A percentile compares a stretch with the other conserved stretches of the same genome.
These are phyloP conservation scores for Galerucella pusilla DNA, from an alignment of 2,888 invertebrate genomes.

Conservation along the genomic window DNA sequence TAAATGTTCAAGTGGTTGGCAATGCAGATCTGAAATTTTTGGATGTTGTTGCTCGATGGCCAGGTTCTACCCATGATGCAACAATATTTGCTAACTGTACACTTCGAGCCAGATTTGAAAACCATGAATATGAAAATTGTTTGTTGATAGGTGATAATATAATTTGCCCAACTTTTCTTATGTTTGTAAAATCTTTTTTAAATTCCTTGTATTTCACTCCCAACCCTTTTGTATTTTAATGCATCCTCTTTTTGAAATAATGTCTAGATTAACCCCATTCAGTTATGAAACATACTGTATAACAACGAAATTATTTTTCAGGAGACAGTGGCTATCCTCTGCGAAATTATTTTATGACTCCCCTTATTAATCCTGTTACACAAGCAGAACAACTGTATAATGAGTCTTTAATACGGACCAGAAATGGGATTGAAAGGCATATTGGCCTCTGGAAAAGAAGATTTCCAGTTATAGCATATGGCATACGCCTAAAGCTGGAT, in stretches of 20 bases:
- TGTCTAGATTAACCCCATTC: background rate
- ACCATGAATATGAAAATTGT: constrained; percentile 20
- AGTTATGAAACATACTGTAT: background rate
- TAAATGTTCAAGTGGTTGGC: constrained; percentile 19
- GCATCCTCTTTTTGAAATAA: background rate
- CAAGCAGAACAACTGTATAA: constrained; percentile 46
- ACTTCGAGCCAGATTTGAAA: constrained; percentile 21
- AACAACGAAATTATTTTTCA: constrained; percentile 11
- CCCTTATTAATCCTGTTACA: constrained; percentile 44
- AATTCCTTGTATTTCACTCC: background rate
- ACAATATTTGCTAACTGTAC: constrained; percentile 29
- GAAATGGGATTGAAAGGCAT: constrained; percentile 41
- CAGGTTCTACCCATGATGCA: constrained; percentile 32
- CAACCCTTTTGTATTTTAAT: constrained; percentile 7
- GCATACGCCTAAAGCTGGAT: constrained; percentile 37
- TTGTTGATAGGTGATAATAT: constrained; percentile 27
- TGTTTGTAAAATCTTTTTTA: background rate
- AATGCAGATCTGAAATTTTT: constrained; percentile 7
- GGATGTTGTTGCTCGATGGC: constrained; percentile 25
- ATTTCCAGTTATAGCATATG: constrained; percentile 45
- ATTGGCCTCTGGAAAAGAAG: constrained; percentile 47
- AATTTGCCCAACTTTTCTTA: background rate
- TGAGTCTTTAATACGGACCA: constrained; percentile 46
- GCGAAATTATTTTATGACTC: constrained; percentile 43
- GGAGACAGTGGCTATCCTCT: constrained; percentile 46